A percentile compares a stretch with the other conserved stretches of the same genome.
Conservation (phyloP, 1,140 invertebrate genomes). For the Meloidogyne floridensis region DNA sequence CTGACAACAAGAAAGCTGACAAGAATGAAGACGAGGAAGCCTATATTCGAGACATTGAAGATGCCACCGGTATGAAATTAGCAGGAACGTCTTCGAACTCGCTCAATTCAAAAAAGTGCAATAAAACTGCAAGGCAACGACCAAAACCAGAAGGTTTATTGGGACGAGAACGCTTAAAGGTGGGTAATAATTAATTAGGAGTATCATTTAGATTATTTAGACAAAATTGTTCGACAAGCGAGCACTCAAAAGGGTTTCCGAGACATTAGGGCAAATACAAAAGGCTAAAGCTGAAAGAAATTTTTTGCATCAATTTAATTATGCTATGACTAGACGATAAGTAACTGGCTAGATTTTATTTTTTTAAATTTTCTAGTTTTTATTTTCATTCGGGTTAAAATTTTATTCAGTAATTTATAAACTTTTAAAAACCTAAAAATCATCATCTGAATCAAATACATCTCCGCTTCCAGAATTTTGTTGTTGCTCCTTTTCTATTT, state of each 20-base stretch:
- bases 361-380: neutral
- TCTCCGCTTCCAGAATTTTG: neutral
- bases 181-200: constrained; percentile 14
- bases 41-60: constrained; percentile 52
- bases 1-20: constrained; percentile 25
- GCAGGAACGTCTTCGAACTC: neutral
- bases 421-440: constrained; percentile 23
- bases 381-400: neutral
- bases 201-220: constrained; percentile 32
- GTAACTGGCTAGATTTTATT: too few species aligned
- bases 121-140: constrained; percentile 41
- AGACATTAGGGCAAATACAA: constrained; percentile 51
- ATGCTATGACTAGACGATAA: constrained; percentile 42
- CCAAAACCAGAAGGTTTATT: constrained; percentile 32
- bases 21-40: constrained; percentile 44
- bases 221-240: constrained; percentile 56
- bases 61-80: constrained; percentile 42
- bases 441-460: constrained; percentile 25
- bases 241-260: constrained; percentile 47
- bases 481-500: constrained; percentile 20
- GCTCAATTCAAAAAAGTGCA: neutral
- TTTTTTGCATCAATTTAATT: constrained; percentile 57
- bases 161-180: constrained; percentile 48
- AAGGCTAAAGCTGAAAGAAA: constrained; percentile 41
- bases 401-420: neutral